Base-by-base conservation (phyloP, 2,888 invertebrate genomes). In the Tachina fera region DNA sequence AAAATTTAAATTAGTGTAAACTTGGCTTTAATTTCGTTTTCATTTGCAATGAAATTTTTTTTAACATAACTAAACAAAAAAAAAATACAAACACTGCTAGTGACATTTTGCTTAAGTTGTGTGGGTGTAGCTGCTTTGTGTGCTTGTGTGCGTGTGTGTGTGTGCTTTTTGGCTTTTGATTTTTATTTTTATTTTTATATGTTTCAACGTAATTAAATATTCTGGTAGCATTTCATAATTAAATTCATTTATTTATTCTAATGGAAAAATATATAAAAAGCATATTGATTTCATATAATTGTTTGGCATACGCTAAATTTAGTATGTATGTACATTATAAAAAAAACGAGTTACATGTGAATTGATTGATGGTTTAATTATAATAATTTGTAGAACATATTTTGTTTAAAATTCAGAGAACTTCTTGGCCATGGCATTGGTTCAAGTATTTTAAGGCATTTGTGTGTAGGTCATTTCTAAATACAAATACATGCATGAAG, bases 181-280 rank as follows among this genome's bases (percentile, higher is more conserved):
- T 39, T 41, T 39, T 53, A 8, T 31, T 56, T 65, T 67, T 63
- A 13, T 58, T 41, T 61, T 45, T 11, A 45, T 19, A 11, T 19
- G 45, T 49, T 49, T 51, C n/a, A 4, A 14, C 67, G 13, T 31
- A 60, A 83, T 83, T 86, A 70, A 71, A 76, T 76, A 86, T 86
- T 86, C 86, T 76, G 79, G 11, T 41, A 71, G 79, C 86, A 71
- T 86, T 79, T 76, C 53, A 67, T 79, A 83, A 83, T 83, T 79
- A 79, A 74, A 63, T 68, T 56, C 81, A 75, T 78, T 78, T 76
- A 65, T 51, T 60, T 72, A 86, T 86, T 83, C 86, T 86, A 83
- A 83, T 72, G 67, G 61, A 9, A 31, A 31, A 31, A 31, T 31
- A 41, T 13, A 19, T 45, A 41, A 60, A 68, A 16, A 41, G 83